A percentile compares a stretch with the other conserved stretches of the same genome.
Conservation (phyloP, 2,888 invertebrate genomes). For the Nezara viridula region DNA sequence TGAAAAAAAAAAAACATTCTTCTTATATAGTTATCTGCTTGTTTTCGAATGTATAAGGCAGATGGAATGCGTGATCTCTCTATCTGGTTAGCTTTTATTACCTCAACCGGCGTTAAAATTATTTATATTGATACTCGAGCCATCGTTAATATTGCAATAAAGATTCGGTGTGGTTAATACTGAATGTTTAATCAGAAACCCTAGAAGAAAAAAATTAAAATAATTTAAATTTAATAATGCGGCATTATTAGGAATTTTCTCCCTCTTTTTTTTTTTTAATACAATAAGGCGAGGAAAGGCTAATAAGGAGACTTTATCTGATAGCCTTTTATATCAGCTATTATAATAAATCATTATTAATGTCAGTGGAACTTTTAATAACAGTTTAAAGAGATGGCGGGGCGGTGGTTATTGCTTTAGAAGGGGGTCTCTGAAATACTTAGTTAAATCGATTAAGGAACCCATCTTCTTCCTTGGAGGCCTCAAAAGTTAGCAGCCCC, state of each 20-base stretch:
- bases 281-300: slow-evolving; percentile 26
- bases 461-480: slow-evolving; percentile 31
- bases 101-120: not conserved
- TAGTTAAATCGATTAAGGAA: slow-evolving; percentile 47
- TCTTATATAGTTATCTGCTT: no score
- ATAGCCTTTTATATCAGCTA: slow-evolving; percentile 48
- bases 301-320: slow-evolving; percentile 48
- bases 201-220: not conserved
- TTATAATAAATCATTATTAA: slow-evolving; percentile 54
- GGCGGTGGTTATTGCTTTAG: slow-evolving; percentile 48
- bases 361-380: slow-evolving; percentile 55
- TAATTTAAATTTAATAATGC: slow-evolving; percentile 39
- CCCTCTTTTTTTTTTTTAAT: not conserved
- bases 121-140: not conserved
- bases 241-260: not conserved
- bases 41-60: no score
- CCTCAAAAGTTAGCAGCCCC: slow-evolving; percentile 19
- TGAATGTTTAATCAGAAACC: not conserved
- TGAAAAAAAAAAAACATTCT: no score
- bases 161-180: not conserved
- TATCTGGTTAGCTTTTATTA: no score
- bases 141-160: not conserved
- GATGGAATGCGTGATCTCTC: no score
- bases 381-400: slow-evolving; percentile 46
- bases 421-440: slow-evolving; percentile 38